These are phyloP conservation scores for Chamaedrilus cognettii DNA, from an alignment of 2,888 invertebrate species.

Conservation along the genomic window DNA sequence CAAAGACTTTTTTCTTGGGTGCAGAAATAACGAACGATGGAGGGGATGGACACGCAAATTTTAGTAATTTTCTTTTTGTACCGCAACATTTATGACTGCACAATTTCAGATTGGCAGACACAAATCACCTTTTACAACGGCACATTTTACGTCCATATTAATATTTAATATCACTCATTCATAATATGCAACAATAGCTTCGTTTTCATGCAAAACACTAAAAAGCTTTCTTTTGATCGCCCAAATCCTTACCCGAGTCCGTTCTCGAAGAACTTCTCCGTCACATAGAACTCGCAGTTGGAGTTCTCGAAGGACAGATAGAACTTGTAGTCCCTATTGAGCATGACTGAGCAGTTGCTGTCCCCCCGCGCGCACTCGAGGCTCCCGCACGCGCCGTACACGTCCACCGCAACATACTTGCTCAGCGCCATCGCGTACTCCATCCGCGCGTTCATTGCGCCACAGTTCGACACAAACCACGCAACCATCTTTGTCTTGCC, in stretches of 20 bases:
- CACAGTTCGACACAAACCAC: slow-evolving; percentile 98
- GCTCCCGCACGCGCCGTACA: slow-evolving; percentile 70
- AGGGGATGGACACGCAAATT: too few relatives aligned
- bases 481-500: slow-evolving; percentile 94
- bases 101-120: too few relatives aligned
- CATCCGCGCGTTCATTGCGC: slow-evolving; percentile 75
- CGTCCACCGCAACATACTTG: slow-evolving; percentile 72
- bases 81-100: too few relatives aligned
- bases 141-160: too few relatives aligned
- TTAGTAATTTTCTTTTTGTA: too few relatives aligned
- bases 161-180: too few relatives aligned
- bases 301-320: slow-evolving; percentile 40
- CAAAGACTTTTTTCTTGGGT: too few relatives aligned
- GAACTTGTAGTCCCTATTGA: slow-evolving; percentile 31
- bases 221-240: too few relatives aligned
- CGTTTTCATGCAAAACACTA: too few relatives aligned
- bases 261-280: slow-evolving; percentile 35
- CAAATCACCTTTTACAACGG: too few relatives aligned
- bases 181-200: too few relatives aligned
- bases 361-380: slow-evolving; percentile 67
- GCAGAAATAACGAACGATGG: too few relatives aligned
- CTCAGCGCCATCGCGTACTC: slow-evolving; percentile 82
- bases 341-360: slow-evolving; percentile 23
- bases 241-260: slow-evolving; percentile 22
- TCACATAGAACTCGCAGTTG: slow-evolving; percentile 39